Evolutionary conservation across 2,113 vertebrate genomes (phyloP).

Genomic region (Candoia aspera): DNA sequence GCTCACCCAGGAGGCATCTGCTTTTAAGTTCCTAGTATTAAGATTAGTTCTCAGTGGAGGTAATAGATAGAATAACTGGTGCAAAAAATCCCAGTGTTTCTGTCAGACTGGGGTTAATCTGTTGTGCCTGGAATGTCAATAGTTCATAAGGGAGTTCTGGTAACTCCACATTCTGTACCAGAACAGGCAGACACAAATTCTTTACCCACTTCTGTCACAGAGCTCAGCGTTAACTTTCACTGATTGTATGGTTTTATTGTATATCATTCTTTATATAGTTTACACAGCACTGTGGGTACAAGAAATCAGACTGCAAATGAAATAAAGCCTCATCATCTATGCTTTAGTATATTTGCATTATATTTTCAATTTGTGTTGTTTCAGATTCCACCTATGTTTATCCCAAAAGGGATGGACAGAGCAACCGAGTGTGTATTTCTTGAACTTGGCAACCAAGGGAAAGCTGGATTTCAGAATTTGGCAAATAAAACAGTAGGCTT

Average conservation of each 20-base stretch:
- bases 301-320: background rate
- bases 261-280: background rate
- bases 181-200: background rate
- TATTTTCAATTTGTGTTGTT: background rate
- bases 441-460: background rate
- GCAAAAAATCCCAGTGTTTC: background rate
- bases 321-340: background rate
- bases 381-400: background rate
- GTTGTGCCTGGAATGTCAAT: too few relatives aligned
- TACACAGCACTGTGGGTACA: background rate
- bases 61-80: background rate
- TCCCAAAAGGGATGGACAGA: background rate
- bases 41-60: background rate
- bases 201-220: background rate
- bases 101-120: background rate
- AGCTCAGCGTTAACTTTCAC: background rate
- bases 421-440: background rate
- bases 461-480: constrained; percentile 6
- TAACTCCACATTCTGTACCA: background rate
- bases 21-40: background rate
- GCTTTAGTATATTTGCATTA: background rate
- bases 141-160: background rate
- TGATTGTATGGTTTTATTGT: background rate
- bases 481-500: background rate
- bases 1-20: background rate